Conservation (phyloP, 2,797 vertebrate genomes). For the Alfaro cultratus region DNA sequence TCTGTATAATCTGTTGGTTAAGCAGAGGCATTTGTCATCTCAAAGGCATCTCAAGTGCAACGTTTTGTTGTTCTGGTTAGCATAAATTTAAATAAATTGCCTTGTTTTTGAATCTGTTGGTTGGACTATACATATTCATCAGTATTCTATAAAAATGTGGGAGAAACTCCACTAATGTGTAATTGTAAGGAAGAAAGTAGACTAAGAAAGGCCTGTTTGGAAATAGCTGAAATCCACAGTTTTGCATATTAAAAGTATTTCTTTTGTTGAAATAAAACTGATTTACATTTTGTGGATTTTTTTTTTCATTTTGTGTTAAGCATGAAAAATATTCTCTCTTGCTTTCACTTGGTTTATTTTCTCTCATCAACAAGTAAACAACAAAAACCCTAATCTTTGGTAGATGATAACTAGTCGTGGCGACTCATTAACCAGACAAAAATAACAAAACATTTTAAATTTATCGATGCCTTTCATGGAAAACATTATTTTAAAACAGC, state of each 20-base stretch:
- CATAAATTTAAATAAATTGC: conserved; percentile 1
- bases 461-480: neutral
- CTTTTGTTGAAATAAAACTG: neutral
- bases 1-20: conserved; percentile 1
- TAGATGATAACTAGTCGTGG: neutral
- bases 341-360: neutral
- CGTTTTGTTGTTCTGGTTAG: neutral
- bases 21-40: conserved; percentile 3
- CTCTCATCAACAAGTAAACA: neutral
- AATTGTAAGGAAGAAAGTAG: neutral
- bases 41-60: neutral
- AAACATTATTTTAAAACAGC: neutral
- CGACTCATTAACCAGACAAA: neutral
- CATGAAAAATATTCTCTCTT: neutral
- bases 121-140: neutral
- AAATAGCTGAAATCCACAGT: neutral
- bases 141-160: neutral
- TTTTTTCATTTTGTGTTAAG: neutral
- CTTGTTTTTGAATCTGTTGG: neutral
- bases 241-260: neutral
- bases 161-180: neutral
- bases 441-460: neutral
- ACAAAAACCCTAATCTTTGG: neutral
- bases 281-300: neutral
- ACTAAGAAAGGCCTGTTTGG: neutral